Evolutionary conservation across 2,797 vertebrate species (phyloP).

Genomic region (Knipowitschia caucasica): DNA sequence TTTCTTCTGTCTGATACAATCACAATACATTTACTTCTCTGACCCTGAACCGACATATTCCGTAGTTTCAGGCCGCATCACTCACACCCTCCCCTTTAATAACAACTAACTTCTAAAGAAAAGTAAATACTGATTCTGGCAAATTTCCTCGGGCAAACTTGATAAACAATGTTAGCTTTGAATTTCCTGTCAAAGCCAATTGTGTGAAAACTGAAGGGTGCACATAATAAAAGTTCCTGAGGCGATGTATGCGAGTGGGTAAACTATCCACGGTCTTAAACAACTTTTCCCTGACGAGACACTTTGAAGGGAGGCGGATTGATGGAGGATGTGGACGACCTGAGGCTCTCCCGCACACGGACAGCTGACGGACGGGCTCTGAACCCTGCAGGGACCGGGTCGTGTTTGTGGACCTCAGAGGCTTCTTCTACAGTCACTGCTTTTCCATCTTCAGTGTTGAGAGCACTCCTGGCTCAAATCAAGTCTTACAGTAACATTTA

Average conservation of each 20-base stretch:
- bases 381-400: constrained; percentile 47
- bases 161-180: constrained; percentile 8
- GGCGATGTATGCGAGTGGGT: constrained; percentile 27
- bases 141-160: constrained; percentile 5
- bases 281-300: constrained; percentile 64
- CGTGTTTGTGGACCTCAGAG: constrained; percentile 50
- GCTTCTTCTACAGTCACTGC: constrained; percentile 50
- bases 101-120: neutral
- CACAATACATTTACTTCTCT: too few species aligned
- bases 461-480: constrained; percentile 26
- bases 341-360: constrained; percentile 38
- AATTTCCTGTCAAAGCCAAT: constrained; percentile 18
- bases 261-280: constrained; percentile 47
- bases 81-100: too few species aligned
- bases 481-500: constrained; percentile 3
- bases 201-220: constrained; percentile 23
- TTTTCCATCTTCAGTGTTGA: constrained; percentile 47
- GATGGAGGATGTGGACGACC: constrained; percentile 50
- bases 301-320: constrained; percentile 60
- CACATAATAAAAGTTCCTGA: constrained; percentile 39
- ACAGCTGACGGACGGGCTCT: constrained; percentile 60
- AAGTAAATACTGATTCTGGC: neutral
- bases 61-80: too few species aligned
- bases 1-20: too few species aligned
- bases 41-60: too few species aligned